Evolutionary conservation across 2,888 invertebrate species (phyloP), one percentile per base, ranked within the genome.

Genomic region (Temnothorax unifasciatus): DNA sequence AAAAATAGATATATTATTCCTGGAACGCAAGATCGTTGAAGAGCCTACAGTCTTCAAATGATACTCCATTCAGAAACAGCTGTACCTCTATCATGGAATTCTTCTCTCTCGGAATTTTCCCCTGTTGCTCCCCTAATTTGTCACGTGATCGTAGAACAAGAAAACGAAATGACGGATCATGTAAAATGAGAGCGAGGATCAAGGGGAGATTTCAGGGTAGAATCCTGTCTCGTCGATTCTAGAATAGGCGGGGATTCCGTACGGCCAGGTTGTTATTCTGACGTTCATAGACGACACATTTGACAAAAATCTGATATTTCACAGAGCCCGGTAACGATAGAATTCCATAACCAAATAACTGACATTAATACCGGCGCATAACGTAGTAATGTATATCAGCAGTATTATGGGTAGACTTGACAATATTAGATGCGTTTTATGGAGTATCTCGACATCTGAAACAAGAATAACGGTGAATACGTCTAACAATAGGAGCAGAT

Each of bases 401-500:
- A 97, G 95, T 77, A 98, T 95, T 63, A 97, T 95, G 1, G 99
- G 98, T 86, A 99, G 95, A 2, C 99, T 98, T 89, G 98, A 97
- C 77, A 99, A 96, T 93, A 99, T 97, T 77, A 97, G 95, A 89
- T 99, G 96, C 1, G 98, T 98, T 93, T 97, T 98, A 90, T 97
- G 97, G 73, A 99, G 95, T 94, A 98, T 97, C 57, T 98, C 97
- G 86, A 99, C 96, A 95, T 98, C 98, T 98, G 96, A 76, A 96
- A 96, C 87, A 88, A 92, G 91, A 88, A 21, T 21, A 73, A 81
- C 15, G 2, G 47, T 59, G 18, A 38, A 47, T 50, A 2, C 13
- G 44, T 59, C 25, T 52, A 13, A 15, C n/a, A 44, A 52, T 52
- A 61, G 59, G 15, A 50, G 3, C 11, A 50, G 15, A 18, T 29